A percentile compares a stretch with the other conserved stretches of the same genome.
Conservation (phyloP, 2,113 vertebrate genomes). For the Pseudorasbora parva region DNA sequence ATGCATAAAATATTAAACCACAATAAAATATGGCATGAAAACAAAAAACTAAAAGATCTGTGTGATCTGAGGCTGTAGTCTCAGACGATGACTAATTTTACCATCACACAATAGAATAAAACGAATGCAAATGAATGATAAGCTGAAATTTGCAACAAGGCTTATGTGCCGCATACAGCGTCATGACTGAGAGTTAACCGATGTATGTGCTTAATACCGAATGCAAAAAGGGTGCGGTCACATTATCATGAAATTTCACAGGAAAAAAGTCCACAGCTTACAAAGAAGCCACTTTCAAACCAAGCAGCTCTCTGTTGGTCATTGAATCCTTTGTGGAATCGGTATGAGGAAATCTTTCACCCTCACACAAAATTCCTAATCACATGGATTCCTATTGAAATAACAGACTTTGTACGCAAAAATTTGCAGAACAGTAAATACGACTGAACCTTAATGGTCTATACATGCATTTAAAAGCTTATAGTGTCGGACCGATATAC, state of each 20-base stretch:
- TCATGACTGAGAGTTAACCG: background rate
- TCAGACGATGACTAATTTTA: background rate
- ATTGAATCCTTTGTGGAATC: background rate
- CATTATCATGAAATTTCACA: background rate
- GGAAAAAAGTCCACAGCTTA: background rate
- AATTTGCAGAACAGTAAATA: background rate
- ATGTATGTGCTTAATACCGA: background rate
- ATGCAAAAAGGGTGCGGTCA: background rate
- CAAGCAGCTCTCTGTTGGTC: background rate
- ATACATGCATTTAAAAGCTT: background rate
- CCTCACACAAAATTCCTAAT: background rate
- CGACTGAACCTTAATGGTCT: background rate
- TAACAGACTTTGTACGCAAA: background rate
- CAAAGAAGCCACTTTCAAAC: background rate
- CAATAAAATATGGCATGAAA: background rate
- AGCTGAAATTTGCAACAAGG: conserved; percentile 10
- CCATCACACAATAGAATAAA: background rate
- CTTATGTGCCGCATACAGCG: conserved; percentile 9
- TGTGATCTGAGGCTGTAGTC: background rate
- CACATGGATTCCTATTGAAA: background rate
- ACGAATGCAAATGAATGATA: background rate
- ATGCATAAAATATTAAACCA: background rate
- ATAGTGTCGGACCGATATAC: background rate
- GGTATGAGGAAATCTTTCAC: background rate
- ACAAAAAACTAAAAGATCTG: too few relatives aligned